Base-by-base conservation (phyloP, 2,797 vertebrate genomes). In the Pangasius larnaudii region DNA sequence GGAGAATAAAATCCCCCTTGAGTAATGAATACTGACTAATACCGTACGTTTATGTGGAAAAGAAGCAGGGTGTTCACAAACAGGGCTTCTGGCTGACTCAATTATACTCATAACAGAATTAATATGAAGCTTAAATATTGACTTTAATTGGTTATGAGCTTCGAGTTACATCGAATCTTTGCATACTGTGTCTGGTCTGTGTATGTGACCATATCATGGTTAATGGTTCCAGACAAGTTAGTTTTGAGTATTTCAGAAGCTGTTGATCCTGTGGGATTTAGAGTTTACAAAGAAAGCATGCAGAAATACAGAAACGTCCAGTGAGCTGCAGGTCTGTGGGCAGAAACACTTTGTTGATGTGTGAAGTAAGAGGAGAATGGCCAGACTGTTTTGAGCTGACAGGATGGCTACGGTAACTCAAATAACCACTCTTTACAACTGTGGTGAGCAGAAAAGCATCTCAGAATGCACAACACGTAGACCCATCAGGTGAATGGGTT, bases 11-110 rank as follows among this genome's bases (percentile, higher is more conserved):
- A 65, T 46, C 33, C 88, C 84, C 79, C 39, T 10, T 11, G 51
- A 49, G 85, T 84, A 83, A 84, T 69, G 80, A 84, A 27, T 89
- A 86, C 77, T 67, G 49, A 86, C 67, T 59, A 75, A 67, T 84
- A 63, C 36, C 13, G 36, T 61, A 61, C 36, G 36, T 27, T 81
- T 81, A 9, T 9, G 58, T 63, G 53, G 19, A 19, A 11, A 7
- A 79, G 77, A 79, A 78, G n/a, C 30, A 19, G 30, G 30, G 30
- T 58, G 51, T 9, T 36, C 30, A 79, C 77, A 36, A 58, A 80
- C 53, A 24, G n/a, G n/a, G 53, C 27, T 78, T 30, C 2, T 77
- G 49, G 27, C 18, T 36, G 30, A 58, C 30, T 58, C 53, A 27
- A 2, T 80, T 58, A 13, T 19, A 80, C 53, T 63, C 14, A 7